Percentiles rank a stretch among this genome's conserved stretches.
Evolutionary conservation across 64 coral and sea anemone genomes (phyloP).

Genomic region (Hydrozoanthus tunicans): DNA sequence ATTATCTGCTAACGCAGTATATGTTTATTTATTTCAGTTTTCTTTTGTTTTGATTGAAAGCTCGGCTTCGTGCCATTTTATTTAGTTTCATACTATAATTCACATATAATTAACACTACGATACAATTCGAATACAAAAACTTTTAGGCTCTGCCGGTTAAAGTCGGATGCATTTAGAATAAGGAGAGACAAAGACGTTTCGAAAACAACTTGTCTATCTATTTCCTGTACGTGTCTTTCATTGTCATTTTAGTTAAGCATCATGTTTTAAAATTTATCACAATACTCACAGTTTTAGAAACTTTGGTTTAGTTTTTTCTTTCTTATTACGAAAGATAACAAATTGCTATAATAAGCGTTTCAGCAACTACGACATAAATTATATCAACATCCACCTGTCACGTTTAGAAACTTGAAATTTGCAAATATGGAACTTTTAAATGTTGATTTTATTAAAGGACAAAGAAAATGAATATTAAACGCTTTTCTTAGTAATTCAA

Average conservation of each 20-base stretch:
- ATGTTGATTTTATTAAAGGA: background rate
- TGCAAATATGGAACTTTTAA: slow-evolving; percentile 10
- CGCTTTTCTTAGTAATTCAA: background rate
- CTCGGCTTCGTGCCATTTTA: no score
- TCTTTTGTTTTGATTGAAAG: no score
- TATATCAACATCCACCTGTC: background rate
- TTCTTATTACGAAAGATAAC: background rate
- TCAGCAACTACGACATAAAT: background rate
- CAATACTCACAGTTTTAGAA: background rate
- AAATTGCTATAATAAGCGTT: background rate
- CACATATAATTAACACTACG: no score
- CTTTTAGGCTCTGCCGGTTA: no score
- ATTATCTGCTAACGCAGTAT: no score
- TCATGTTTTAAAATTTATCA: background rate
- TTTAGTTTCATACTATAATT: no score
- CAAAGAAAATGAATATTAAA: slow-evolving; percentile 26
- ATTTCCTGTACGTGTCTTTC: no score
- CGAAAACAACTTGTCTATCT: no score
- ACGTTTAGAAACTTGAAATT: background rate
- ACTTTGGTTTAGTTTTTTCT: background rate
- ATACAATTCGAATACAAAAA: no score
- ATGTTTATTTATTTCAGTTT: no score
- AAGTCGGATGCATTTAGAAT: no score
- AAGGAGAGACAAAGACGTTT: no score
- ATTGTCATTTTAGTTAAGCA: background rate